These are phyloP conservation scores for Desmophyllum pertusum DNA, from an alignment of 92 coral and sea anemone genomes.

Conservation along the genomic window DNA sequence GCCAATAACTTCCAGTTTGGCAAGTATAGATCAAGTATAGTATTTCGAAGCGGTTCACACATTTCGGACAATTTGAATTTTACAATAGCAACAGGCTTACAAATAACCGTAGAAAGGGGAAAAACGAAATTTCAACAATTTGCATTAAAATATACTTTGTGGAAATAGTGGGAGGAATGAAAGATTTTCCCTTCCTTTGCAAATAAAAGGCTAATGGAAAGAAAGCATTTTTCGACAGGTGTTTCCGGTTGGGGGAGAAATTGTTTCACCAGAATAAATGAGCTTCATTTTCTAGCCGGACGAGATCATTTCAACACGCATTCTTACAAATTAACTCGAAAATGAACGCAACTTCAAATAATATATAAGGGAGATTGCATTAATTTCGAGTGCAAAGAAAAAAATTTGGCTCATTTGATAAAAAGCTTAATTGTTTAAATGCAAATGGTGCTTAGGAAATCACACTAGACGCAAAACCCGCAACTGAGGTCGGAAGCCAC, in stretches of 20 bases:
- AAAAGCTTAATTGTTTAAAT: not conserved
- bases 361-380: not conserved
- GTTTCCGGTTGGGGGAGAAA: not conserved
- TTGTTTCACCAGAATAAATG: not conserved
- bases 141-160: not conserved
- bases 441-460: not conserved
- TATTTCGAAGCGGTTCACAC: no score
- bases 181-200: not conserved
- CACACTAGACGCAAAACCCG: not conserved
- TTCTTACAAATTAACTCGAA: not conserved
- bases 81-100: no score
- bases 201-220: slow-evolving; percentile 7
- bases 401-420: not conserved
- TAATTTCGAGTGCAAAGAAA: not conserved
- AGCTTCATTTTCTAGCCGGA: not conserved
- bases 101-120: not conserved
- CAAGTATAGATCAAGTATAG: no score
- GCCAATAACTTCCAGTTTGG: no score
- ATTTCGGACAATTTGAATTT: no score
- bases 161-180: not conserved
- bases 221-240: not conserved
- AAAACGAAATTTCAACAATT: not conserved
- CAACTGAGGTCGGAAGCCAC: not conserved
- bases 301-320: not conserved
- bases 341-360: not conserved